Base-by-base conservation (phyloP, 2,888 invertebrate genomes). In the Ptilodon capucinus region DNA sequence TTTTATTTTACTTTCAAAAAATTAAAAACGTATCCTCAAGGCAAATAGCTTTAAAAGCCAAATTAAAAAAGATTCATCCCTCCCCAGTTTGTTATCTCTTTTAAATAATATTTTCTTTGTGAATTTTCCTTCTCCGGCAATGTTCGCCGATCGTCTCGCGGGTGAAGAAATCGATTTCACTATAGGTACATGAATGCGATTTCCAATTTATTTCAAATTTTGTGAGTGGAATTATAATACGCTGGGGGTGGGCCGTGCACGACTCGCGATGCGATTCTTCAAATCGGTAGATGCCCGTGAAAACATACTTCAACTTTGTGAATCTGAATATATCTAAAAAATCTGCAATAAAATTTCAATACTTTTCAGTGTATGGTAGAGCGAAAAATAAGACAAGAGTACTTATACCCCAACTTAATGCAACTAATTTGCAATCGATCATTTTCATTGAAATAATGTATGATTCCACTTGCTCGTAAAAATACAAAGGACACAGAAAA, bases 121-220 rank as follows among this genome's bases (percentile, higher is more conserved):
- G 63, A 74, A 62, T 68, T 73, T 67, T 66, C 66, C 68, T 71
- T 68, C n/a, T n/a, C n/a, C n/a, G n/a, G n/a, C n/a, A n/a, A n/a
- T n/a, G n/a, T n/a, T n/a, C 62, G 54, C 60, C 64, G 66, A 55
- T 71, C 61, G 70, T 67, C 68, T 70, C 64, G 48, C 64, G 71
- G 68, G 71, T 71, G 77, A 76, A 71, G 73, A 81, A 81, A 82
- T 82, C 81, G 80, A 84, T 81, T 80, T 76, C 65, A 68, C 71
- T 68, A 74, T 71, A 65, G 74, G 71, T 63, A 75, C 76, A 77
- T 72, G 79, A 76, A 81, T 81, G 64, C 74, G 70, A 75, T 75
- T 76, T 69, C 60, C 76, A 76, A 81, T 80, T 81, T 79, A 81
- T 81, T 81, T 72, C 59, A 73, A 81, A 79, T 63, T 76, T 79